These are phyloP conservation scores for Cataglyphis altisquamis DNA, from an alignment of 2,888 invertebrate species.

Conservation along the genomic window DNA sequence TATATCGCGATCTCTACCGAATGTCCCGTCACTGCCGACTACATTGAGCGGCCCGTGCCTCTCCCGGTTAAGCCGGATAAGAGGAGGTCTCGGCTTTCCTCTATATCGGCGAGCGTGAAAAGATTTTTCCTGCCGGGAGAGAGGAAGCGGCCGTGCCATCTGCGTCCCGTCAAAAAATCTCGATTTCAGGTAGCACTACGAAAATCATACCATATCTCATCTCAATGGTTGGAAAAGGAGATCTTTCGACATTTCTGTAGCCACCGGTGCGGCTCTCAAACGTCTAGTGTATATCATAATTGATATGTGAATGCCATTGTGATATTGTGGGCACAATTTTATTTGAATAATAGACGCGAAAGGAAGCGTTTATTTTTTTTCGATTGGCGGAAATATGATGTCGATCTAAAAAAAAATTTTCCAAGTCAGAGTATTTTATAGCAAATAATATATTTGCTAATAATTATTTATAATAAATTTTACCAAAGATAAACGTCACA, in stretches of 20 bases:
- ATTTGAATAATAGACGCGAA: slow-evolving; percentile 11
- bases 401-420: neutral
- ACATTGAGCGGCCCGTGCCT: slow-evolving; percentile 51
- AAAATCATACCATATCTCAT: slow-evolving; percentile 24
- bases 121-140: slow-evolving; percentile 53
- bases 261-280: slow-evolving; percentile 14
- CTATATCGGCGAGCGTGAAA: slow-evolving; percentile 39
- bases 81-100: slow-evolving; percentile 54
- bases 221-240: slow-evolving; percentile 2
- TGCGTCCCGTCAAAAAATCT: slow-evolving; percentile 46
- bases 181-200: slow-evolving; percentile 51
- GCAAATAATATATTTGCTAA: neutral
- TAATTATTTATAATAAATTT: slow-evolving; percentile 12
- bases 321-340: neutral
- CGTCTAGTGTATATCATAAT: slow-evolving; percentile 20
- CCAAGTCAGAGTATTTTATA: neutral
- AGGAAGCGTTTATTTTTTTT: neutral
- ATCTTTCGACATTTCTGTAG: slow-evolving; percentile 27
- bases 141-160: slow-evolving; percentile 41
- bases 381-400: neutral
- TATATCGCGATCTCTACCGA: slow-evolving; percentile 59
- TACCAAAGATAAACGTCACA: neutral
- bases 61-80: slow-evolving; percentile 57
- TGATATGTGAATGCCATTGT: slow-evolving; percentile 17
- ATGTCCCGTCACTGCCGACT: slow-evolving; percentile 45